phyloP scores from a whole-genome alignment of 2,113 vertebrate species.

The Cnemophilus loriae region DNA sequence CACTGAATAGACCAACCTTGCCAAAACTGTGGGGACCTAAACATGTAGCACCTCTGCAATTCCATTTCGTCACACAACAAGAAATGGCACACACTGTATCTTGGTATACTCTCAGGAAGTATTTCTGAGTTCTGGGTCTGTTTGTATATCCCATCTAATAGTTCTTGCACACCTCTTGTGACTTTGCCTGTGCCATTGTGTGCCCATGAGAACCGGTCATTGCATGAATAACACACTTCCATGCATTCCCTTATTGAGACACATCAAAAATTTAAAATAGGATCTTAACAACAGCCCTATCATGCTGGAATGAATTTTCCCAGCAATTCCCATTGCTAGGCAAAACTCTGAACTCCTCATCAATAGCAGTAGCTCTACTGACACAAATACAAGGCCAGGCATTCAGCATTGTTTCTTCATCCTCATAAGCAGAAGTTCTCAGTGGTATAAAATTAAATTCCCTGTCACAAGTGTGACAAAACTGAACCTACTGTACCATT shows the following conservation, averaged over 20 bases:
- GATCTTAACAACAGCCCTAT: neutral
- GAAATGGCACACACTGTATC: neutral
- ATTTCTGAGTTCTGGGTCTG: neutral
- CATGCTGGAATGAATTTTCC: neutral
- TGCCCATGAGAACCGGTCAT: accelerated
- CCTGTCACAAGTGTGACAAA: neutral
- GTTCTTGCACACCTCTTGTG: neutral
- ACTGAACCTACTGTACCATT: neutral
- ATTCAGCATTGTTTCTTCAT: neutral
- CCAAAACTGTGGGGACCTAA: neutral
- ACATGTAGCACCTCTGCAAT: neutral
- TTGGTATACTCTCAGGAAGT: neutral
- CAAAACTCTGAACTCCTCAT: neutral
- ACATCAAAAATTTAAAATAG: neutral
- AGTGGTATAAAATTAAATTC: neutral
- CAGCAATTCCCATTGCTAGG: neutral
- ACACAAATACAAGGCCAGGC: neutral
- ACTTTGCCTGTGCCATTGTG: neutral
- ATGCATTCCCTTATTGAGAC: accelerated
- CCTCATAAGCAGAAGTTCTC: neutral
- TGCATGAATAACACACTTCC: neutral
- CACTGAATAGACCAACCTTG: neutral
- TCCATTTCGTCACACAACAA: neutral
- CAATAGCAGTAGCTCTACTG: neutral
- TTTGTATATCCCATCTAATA: neutral